Percentiles rank a stretch among this genome's conserved stretches.
phyloP scores from a whole-genome alignment of 2,888 invertebrate species.

The Papilio protenor region DNA sequence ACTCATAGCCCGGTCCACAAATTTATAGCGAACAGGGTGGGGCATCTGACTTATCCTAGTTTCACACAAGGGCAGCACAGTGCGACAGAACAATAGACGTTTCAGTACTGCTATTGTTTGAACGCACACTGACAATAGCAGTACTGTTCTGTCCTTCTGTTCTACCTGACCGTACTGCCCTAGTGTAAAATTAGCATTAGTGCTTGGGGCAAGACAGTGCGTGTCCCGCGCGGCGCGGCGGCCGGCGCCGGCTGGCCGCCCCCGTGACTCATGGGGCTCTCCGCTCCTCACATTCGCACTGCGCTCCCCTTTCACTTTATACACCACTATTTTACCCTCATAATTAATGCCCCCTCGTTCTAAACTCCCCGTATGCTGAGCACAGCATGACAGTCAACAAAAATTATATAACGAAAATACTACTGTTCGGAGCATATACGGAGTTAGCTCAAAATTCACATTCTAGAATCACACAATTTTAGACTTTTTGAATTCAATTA shows the following conservation, averaged over 20 bases:
- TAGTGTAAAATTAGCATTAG: neutral
- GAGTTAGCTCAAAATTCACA: neutral
- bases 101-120: neutral
- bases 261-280: slow-evolving; percentile 77
- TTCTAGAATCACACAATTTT: neutral
- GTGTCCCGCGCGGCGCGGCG: slow-evolving; percentile 50
- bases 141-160: neutral
- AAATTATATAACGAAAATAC: slow-evolving; percentile 27
- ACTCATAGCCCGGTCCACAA: slow-evolving; percentile 48
- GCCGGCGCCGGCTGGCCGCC: slow-evolving; percentile 78
- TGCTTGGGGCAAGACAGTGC: slow-evolving; percentile 65
- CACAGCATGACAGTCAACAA: slow-evolving; percentile 38
- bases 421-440: neutral
- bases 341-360: slow-evolving; percentile 64
- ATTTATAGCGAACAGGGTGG: slow-evolving; percentile 54
- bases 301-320: slow-evolving; percentile 70
- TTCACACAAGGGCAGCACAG: neutral
- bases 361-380: slow-evolving; percentile 40
- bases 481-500: neutral
- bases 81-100: neutral
- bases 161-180: neutral
- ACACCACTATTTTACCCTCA: slow-evolving; percentile 68
- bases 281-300: slow-evolving; percentile 53
- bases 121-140: neutral
- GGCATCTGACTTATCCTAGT: slow-evolving; percentile 34